Evolutionary conservation across 1,140 invertebrate species (phyloP).

Genomic region (Physella acuta): DNA sequence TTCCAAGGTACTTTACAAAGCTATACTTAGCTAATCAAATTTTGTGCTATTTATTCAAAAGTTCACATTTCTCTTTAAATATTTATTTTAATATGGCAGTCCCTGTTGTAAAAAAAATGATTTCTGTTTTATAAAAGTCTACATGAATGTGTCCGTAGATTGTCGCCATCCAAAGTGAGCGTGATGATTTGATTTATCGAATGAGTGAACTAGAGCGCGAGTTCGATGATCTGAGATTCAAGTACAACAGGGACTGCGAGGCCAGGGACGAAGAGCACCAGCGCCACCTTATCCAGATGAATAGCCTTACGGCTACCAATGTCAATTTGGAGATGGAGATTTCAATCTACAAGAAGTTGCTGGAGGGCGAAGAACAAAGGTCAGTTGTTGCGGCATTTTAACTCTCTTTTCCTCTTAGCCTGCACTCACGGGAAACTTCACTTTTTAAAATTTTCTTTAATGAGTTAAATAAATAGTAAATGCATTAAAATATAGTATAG

Average conservation of each 20-base stretch:
- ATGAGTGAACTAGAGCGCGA: slow-evolving; percentile 39
- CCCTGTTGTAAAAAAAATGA: background rate
- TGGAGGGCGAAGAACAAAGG: slow-evolving; percentile 59
- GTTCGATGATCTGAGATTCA: slow-evolving; percentile 35
- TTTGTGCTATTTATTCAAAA: too few species aligned
- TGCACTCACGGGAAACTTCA: too few species aligned
- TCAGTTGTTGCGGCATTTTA: slow-evolving; percentile 30
- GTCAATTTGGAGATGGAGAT: slow-evolving; percentile 60
- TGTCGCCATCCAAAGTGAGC: slow-evolving; percentile 58
- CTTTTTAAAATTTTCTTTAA: too few species aligned
- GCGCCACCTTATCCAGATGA: slow-evolving; percentile 41
- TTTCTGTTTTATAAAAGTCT: too few species aligned
- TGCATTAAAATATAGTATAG: background rate
- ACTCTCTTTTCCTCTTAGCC: background rate
- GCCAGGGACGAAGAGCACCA: slow-evolving; percentile 39
- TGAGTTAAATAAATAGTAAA: background rate
- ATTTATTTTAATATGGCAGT: background rate
- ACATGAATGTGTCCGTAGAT: slow-evolving; percentile 48
- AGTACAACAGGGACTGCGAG: slow-evolving; percentile 34
- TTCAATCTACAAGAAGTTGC: slow-evolving; percentile 57
- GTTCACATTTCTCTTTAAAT: too few species aligned
- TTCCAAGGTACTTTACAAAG: slow-evolving; percentile 55
- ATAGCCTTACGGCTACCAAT: slow-evolving; percentile 59
- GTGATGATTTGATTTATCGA: slow-evolving; percentile 52
- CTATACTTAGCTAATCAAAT: too few species aligned